These are phyloP conservation scores for Morinoia aosen DNA, from an alignment of 2,888 invertebrate genomes.

Conservation along the genomic window DNA sequence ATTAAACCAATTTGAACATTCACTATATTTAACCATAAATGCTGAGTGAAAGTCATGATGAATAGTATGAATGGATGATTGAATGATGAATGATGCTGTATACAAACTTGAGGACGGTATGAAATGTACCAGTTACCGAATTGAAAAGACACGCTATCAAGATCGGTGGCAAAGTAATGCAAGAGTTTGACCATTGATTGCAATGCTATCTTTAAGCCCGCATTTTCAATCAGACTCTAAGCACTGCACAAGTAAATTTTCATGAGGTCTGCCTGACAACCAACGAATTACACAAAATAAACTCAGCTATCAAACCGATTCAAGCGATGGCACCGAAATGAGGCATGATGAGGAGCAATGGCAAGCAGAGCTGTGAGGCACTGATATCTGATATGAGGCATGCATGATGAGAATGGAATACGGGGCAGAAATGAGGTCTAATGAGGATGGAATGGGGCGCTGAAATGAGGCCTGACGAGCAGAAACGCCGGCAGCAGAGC, in stretches of 20 bases:
- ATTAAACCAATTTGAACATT: background rate
- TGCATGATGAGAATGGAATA: too few relatives aligned
- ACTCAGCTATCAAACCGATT: background rate
- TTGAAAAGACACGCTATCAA: background rate
- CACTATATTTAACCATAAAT: background rate
- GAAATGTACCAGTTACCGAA: background rate
- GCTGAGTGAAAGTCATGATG: background rate
- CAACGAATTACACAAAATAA: background rate
- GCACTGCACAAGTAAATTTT: background rate
- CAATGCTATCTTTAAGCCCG: background rate
- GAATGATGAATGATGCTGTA: background rate
- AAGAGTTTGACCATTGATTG: background rate
- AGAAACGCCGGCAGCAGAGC: background rate
- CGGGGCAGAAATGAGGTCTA: background rate
- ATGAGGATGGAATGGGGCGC: background rate
- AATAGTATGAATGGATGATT: background rate
- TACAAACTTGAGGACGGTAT: background rate
- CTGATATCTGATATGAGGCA: too few relatives aligned
- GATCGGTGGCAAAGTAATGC: background rate
- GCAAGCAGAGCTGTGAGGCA: too few relatives aligned
- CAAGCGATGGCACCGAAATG: background rate
- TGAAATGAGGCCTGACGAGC: background rate
- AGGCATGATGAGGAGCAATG: background rate
- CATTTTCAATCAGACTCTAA: background rate
- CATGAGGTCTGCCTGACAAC: background rate